A percentile compares a stretch with the other conserved stretches of the same genome.
phyloP scores from a whole-genome alignment of 2,113 vertebrate genomes.

The Chloebia gouldiae region DNA sequence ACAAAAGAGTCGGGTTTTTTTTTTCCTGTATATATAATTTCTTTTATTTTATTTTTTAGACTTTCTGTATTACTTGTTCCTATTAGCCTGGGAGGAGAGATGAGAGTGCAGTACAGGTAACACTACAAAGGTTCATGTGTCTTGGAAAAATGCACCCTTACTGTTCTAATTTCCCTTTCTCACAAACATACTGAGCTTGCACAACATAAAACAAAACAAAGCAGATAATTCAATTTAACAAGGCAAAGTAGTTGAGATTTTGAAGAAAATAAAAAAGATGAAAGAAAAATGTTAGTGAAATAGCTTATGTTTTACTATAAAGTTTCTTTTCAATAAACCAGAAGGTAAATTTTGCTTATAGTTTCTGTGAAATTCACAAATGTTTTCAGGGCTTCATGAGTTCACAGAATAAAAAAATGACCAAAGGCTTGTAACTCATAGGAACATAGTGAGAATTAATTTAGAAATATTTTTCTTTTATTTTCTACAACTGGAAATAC shows the following conservation, averaged over 20 bases:
- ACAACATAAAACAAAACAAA: constrained; percentile 73
- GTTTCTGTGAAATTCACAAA: constrained; percentile 62
- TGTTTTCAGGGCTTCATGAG: constrained; percentile 60
- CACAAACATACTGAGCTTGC: constrained; percentile 73
- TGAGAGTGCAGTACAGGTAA: constrained; percentile 52
- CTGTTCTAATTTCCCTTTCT: constrained; percentile 74
- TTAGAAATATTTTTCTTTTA: constrained; percentile 60
- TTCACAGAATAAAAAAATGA: constrained; percentile 18
- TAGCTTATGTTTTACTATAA: constrained; percentile 71
- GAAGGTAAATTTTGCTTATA: constrained; percentile 47
- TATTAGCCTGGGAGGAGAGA: background rate
- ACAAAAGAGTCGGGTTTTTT: constrained; percentile 11
- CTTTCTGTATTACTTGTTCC: background rate
- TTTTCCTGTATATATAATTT: background rate
- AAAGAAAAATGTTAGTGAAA: constrained; percentile 70
- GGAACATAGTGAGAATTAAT: constrained; percentile 55
- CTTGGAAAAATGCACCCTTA: constrained; percentile 74
- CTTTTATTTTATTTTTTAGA: background rate
- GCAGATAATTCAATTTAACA: constrained; percentile 69
- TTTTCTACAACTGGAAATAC: constrained; percentile 67
- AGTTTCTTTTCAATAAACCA: constrained; percentile 55
- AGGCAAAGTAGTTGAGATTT: constrained; percentile 66
- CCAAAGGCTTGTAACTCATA: constrained; percentile 35
- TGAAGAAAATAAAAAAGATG: constrained; percentile 69
- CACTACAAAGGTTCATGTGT: constrained; percentile 52